Evolutionary conservation across 2,797 vertebrate species (phyloP).

Genomic region (Vipera latastei): DNA sequence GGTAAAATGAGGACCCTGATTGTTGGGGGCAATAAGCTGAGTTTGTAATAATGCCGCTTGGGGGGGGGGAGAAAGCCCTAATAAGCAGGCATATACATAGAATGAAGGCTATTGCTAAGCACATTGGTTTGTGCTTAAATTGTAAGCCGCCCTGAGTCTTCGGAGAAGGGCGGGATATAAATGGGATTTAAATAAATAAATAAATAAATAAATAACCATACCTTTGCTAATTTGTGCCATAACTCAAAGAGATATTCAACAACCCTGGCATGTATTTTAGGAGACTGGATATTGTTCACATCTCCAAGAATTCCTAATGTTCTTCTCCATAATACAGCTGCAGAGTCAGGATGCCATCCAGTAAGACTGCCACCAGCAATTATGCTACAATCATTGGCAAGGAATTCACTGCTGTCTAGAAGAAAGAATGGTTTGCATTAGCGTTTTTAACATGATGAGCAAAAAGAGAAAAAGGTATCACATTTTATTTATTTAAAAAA

Average conservation of each 20-base stretch:
- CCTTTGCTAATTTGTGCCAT: conserved; percentile 97
- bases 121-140: too few species aligned
- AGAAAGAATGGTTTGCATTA: neutral
- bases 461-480: neutral
- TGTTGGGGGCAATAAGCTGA: too few species aligned
- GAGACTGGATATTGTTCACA: conserved; percentile 90
- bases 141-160: too few species aligned
- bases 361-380: conserved; percentile 92
- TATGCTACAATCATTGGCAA: conserved; percentile 93
- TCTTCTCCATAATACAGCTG: conserved; percentile 94
- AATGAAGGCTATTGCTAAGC: too few species aligned
- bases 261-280: conserved; percentile 92
- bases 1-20: too few species aligned
- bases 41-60: too few species aligned
- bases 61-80: too few species aligned
- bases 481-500: neutral
- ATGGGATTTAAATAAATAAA: too few species aligned
- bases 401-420: conserved; percentile 92
- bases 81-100: too few species aligned
- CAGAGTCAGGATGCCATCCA: conserved; percentile 95
- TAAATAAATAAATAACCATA: too few species aligned
- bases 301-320: conserved; percentile 95
- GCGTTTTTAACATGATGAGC: neutral
- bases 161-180: too few species aligned
- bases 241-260: conserved; percentile 91